Evolutionary conservation across 2,888 invertebrate species (phyloP), one percentile per base, ranked within the genome.

Genomic region (Xylota segnis): DNA sequence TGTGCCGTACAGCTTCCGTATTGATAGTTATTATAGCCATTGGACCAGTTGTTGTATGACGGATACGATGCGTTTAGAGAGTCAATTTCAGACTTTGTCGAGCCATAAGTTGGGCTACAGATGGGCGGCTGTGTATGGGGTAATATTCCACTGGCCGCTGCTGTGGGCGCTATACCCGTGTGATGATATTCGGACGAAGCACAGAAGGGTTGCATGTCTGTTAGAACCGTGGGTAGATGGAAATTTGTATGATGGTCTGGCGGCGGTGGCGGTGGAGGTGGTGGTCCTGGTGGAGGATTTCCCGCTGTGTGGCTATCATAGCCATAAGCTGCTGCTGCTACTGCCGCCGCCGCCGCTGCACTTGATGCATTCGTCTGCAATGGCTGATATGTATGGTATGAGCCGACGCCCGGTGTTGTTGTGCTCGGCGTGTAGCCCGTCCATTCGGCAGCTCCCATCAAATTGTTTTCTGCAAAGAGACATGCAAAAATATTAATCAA

Each of bases 21-120:
- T 90, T 95, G 95, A 89, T 95, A 95, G 90, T 95, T 95, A 90
- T 95, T 95, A 91, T 95, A 96, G 84, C 95, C 95, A 91, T 95
- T 95, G 14, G 92, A 90, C 91, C 92, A 92, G 84, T 91, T 90
- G 87, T 92, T 92, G 78, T 92, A 92, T 54, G 91, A 89, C 5
- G 91, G 89, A 54, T 91, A 91, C 56, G 88, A 89, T 14, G 91
- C 89, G 71, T 91, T 91, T 0, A 91, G 88, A 0, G 91, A 88
- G 29, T 92, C 92, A 59, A 92, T 90, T 12, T 92, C 92, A 43
- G 89, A 89, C 74, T 91, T 91, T 47, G 89, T 87, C 12, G 89
- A 83, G 10, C 89, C 88, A 59, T 90, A 89, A 29, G 93, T 89
- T 3, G 89, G 90, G 87, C 90, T 90, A 45, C 90, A 89, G 43